Evolutionary conservation across 92 coral and sea anemone species (phyloP), one percentile per base, ranked within the genome.

Genomic region (Porites lobata): DNA sequence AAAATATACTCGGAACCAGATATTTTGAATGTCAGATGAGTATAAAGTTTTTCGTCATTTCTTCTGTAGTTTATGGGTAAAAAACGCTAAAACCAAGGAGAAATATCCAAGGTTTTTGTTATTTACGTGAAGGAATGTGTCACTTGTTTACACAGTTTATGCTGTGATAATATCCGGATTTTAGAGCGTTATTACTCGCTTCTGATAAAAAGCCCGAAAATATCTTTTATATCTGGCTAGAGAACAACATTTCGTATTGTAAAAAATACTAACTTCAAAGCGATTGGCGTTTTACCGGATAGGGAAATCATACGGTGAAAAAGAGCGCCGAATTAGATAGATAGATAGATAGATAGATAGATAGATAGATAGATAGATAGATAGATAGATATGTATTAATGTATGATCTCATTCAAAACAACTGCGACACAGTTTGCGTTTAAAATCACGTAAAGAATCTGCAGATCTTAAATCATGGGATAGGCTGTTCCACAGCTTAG

Each of bases 11-110:
- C 38, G 50, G 72, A 67, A 67, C 72, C 72, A 67, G 72, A 67
- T 67, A 67, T 67, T 67, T 67, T 67, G 72, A 67, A 67, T 67
- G 72, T 20, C 72, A 67, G 50, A 67, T 4, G 72, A 67, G 50
- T 67, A 20, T 67, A 67, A 67, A 67, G 9, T 67, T 67, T 67
- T 67, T 67, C 72, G 50, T 67, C 72, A 67, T 67, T 67, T 67
- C 72, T 67, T 67, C 72, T 67, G 72, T 67, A 20, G 72, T 67
- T 67, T 67, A 67, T 67, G 72, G 72, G 72, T 67, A 50, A 67
- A 20, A 21, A 24, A 67, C 50, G 14, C 72, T 67, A 67, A 67
- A 67, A 67, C 72, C 72, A 67, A 67, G 72, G 14, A 68, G 50
- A 68, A 68, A 22, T 24, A 68, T 68, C 72, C 43, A 68, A 68